Evolutionary conservation across 2,113 vertebrate genomes (phyloP).

Genomic region (Oreotrochilus melanogaster): DNA sequence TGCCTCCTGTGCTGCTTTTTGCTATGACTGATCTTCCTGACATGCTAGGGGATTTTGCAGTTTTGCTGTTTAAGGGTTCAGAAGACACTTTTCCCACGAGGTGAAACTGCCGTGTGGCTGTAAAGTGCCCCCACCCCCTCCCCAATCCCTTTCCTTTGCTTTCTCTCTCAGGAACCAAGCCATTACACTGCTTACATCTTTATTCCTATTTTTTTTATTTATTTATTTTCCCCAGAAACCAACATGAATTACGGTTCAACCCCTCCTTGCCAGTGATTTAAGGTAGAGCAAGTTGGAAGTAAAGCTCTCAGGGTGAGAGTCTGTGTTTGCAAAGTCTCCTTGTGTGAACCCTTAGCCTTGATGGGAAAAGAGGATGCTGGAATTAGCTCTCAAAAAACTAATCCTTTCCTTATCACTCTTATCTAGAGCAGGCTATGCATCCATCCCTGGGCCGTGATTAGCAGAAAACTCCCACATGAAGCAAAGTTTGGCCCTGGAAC

Average conservation of each 20-base stretch:
- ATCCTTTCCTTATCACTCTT: conserved; percentile 6
- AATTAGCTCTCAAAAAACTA: neutral
- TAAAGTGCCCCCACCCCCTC: neutral
- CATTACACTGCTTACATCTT: neutral
- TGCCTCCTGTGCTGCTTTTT: neutral
- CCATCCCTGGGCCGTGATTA: neutral
- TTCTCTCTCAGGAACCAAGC: conserved; percentile 28
- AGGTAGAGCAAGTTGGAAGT: conserved; percentile 34
- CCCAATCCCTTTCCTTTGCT: too few relatives aligned
- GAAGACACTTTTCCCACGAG: neutral
- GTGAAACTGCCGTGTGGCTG: neutral
- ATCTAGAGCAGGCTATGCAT: neutral
- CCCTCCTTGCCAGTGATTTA: neutral
- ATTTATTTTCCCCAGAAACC: neutral
- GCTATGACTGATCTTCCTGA: neutral
- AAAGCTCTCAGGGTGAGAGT: neutral
- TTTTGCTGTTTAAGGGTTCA: conserved; percentile 6
- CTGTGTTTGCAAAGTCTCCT: conserved; percentile 25
- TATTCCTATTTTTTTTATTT: neutral
- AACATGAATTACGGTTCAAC: neutral
- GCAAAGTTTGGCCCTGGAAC: neutral
- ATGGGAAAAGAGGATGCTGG: conserved; percentile 4
- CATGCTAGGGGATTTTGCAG: neutral
- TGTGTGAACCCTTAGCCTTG: neutral
- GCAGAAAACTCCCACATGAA: neutral